Percentiles rank a stretch among this genome's conserved stretches.
Evolutionary conservation across 2,113 vertebrate genomes (phyloP).

Genomic region (Crypturellus undulatus): DNA sequence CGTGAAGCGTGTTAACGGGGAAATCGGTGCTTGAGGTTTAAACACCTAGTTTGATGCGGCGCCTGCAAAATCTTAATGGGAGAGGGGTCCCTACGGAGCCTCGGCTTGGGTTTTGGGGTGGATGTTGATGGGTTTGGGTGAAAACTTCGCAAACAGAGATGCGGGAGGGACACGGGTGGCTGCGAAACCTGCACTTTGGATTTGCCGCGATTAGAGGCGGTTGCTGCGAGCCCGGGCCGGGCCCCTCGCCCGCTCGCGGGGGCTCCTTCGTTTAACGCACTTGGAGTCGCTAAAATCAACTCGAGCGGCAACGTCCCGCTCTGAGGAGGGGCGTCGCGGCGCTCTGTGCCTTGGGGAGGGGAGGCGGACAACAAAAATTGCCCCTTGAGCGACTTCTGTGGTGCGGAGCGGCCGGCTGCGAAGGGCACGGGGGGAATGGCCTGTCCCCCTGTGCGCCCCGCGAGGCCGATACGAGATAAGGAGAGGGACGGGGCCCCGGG

Average conservation of each 20-base stretch:
- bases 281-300: not conserved
- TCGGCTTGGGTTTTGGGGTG: not conserved
- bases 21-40: not conserved
- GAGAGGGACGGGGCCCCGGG: too few species aligned
- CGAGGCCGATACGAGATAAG: not conserved
- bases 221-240: too few species aligned
- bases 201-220: not conserved
- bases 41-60: not conserved
- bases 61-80: not conserved
- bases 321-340: not conserved
- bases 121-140: not conserved
- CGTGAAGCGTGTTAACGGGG: not conserved
- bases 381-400: not conserved
- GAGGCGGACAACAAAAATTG: too few species aligned
- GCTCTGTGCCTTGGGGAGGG: rapidly evolving
- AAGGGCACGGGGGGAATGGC: not conserved
- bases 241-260: too few species aligned
- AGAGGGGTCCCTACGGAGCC: not conserved
- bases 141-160: not conserved
- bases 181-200: rapidly evolving
- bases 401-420: not conserved
- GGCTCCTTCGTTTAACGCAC: not conserved
- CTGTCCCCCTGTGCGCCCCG: not conserved
- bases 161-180: too few species aligned
- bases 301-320: not conserved